Conservation (phyloP, 1,140 invertebrate genomes). For the Ctenoplectra terminalis region DNA sequence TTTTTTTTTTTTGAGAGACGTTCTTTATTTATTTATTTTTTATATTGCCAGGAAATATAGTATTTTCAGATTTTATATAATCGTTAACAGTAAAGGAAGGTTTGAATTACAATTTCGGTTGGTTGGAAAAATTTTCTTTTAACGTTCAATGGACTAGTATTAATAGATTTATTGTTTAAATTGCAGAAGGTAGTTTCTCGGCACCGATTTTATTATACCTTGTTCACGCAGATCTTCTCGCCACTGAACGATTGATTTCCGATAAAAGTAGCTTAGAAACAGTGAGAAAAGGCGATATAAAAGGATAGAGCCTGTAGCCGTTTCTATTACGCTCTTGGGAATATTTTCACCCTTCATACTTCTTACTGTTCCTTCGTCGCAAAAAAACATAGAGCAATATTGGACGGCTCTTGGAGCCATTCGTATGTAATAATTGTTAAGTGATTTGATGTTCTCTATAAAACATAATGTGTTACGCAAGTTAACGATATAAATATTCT, state of each 20-base stretch:
- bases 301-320: not conserved
- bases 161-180: not conserved
- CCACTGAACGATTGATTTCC: conserved; percentile 28
- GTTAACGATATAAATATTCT: not conserved
- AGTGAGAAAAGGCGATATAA: conserved; percentile 14
- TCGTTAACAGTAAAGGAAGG: too few species aligned
- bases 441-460: not conserved
- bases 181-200: not conserved
- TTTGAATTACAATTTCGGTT: too few species aligned
- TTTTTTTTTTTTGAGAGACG: not conserved
- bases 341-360: not conserved
- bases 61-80: too few species aligned
- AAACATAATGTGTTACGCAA: not conserved
- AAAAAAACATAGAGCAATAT: not conserved
- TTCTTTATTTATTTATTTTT: too few species aligned
- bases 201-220: not conserved
- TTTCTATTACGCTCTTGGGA: conserved; percentile 27
- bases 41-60: too few species aligned
- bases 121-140: too few species aligned
- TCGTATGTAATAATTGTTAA: not conserved
- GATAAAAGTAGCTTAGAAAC: conserved; percentile 13
- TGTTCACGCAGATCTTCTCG: not conserved
- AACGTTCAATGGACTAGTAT: too few species aligned
- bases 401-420: not conserved
- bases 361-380: not conserved